Percentiles rank a stretch among this genome's conserved stretches.
Conservation (phyloP, 2,113 vertebrate genomes). For the Carassius auratus region DNA sequence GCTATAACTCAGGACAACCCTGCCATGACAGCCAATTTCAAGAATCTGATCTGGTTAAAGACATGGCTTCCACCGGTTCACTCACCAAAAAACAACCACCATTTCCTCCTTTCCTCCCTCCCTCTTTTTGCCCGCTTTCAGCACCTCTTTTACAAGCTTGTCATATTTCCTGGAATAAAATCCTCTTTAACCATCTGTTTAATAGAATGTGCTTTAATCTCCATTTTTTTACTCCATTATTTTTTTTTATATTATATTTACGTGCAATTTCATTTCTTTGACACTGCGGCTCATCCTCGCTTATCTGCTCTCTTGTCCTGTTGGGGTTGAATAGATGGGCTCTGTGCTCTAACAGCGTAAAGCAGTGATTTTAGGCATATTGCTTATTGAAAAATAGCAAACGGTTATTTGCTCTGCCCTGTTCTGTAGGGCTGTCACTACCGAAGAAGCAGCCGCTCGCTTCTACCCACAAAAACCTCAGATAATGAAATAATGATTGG, state of each 20-base stretch:
- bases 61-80: conserved; percentile 78
- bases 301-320: conserved; percentile 56
- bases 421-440: conserved; percentile 8
- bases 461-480: conserved; percentile 43
- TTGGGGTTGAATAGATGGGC: conserved; percentile 52
- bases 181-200: conserved; percentile 81
- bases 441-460: neutral
- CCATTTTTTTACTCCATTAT: conserved; percentile 61
- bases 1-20: conserved; percentile 98
- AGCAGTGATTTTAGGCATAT: conserved; percentile 44
- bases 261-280: conserved; percentile 71
- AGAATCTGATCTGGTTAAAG: conserved; percentile 99
- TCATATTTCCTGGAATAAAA: conserved; percentile 80
- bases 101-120: neutral
- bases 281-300: conserved; percentile 56
- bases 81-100: conserved; percentile 67
- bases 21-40: conserved; percentile 98
- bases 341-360: conserved; percentile 25
- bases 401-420: conserved; percentile 43
- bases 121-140: conserved; percentile 22
- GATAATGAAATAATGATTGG: conserved; percentile 51
- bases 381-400: conserved; percentile 54
- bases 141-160: conserved; percentile 64
- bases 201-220: conserved; percentile 81
- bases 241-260: conserved; percentile 66